Evolutionary conservation across 53 echinoderm and acorn worm genomes (phyloP).

Genomic region (Zoroaster sp.): DNA sequence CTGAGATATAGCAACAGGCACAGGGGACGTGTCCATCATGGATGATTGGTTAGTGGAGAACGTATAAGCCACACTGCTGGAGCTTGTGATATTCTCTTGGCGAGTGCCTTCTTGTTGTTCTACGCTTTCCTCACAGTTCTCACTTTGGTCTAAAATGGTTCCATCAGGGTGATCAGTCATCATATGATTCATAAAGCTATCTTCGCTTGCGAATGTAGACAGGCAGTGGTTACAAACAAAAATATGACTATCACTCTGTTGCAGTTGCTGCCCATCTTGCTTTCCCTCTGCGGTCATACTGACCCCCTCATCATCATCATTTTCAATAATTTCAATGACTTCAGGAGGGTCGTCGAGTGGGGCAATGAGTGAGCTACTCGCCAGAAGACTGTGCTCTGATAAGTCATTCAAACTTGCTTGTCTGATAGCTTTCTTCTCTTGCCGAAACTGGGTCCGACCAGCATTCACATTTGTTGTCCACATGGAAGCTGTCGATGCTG

Average conservation of each 20-base stretch:
- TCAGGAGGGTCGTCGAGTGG: constrained; percentile 6
- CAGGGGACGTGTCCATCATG: background rate
- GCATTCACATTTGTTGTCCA: background rate
- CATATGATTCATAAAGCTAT: constrained; percentile 52
- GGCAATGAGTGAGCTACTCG: constrained; percentile 26
- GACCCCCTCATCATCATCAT: constrained; percentile 5
- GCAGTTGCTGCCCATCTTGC: background rate
- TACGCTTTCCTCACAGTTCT: background rate
- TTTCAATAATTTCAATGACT: constrained; percentile 26
- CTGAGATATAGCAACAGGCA: constrained; percentile 6
- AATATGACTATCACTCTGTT: background rate
- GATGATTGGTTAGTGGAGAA: constrained; percentile 6
- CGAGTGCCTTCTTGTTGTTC: background rate
- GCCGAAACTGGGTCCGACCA: background rate
- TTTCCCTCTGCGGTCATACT: background rate
- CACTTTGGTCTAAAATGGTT: constrained; percentile 1
- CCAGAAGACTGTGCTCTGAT: constrained; percentile 19
- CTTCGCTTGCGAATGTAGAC: constrained; percentile 26
- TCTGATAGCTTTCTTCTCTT: background rate
- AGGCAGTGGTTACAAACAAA: constrained; percentile 56
- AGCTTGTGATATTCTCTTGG: constrained; percentile 33
- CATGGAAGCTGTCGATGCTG: background rate
- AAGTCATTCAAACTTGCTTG: constrained; percentile 33
- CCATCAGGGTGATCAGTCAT: constrained; percentile 8
- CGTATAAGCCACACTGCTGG: background rate